Percentiles rank a stretch among this genome's conserved stretches.
Evolutionary conservation across 1,140 invertebrate genomes (phyloP).

Genomic region (Micrasema minimum): DNA sequence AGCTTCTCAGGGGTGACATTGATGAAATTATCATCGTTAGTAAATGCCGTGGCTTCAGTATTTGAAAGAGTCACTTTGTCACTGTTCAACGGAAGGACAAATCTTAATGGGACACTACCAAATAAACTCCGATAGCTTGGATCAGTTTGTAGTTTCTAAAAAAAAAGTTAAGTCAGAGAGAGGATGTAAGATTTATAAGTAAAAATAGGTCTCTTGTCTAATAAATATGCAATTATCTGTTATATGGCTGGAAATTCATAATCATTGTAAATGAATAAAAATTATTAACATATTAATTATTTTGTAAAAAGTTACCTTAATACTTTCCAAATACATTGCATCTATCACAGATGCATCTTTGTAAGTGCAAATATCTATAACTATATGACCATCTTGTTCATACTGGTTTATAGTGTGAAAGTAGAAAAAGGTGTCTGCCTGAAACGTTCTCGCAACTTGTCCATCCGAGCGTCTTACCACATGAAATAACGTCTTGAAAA

Average conservation of each 20-base stretch:
- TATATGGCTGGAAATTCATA: no score
- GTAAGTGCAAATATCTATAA: constrained; percentile 87
- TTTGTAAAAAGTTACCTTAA: constrained; percentile 77
- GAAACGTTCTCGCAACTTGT: constrained; percentile 69
- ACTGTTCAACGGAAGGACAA: constrained; percentile 72
- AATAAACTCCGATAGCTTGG: constrained; percentile 84
- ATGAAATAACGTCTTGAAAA: constrained; percentile 70
- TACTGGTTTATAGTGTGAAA: constrained; percentile 92
- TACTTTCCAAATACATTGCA: constrained; percentile 84
- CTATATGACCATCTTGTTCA: constrained; percentile 74
- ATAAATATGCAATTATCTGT: no score
- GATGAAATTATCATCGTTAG: constrained; percentile 61
- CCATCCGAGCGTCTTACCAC: constrained; percentile 75
- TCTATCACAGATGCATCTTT: constrained; percentile 83
- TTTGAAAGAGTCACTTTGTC: constrained; percentile 64
- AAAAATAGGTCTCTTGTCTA: no score
- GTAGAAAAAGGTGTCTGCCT: constrained; percentile 83
- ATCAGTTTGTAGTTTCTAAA: constrained; percentile 79
- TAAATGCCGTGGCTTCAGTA: constrained; percentile 65
- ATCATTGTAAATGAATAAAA: no score
- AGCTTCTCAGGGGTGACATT: constrained; percentile 74
- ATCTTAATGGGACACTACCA: constrained; percentile 77
- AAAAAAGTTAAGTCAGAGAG: no score
- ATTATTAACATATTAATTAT: no score
- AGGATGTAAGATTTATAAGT: no score